Base-by-base conservation (phyloP, 2,888 invertebrate genomes). In the Carcina quercana region DNA sequence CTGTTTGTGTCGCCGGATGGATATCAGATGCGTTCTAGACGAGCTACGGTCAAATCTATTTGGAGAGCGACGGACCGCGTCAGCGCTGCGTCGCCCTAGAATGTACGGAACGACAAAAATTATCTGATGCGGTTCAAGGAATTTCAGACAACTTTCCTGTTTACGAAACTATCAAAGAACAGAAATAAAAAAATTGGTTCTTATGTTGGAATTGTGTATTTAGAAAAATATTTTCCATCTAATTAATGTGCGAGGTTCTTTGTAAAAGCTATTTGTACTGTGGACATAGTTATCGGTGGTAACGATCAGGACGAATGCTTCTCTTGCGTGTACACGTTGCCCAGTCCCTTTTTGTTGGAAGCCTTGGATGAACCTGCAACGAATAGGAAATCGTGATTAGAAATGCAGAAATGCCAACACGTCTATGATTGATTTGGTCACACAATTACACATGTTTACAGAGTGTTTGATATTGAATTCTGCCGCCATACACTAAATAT, bases 241-340 rank as follows among this genome's bases (percentile, higher is more conserved):
- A 49, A n/a, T 53, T 49, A 43, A 55, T 51, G 57, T 65, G 74
- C 74, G 76, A 76, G 74, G 76, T 70, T 60, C 45, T 49, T 43
- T 41, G 12, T 22, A 11, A 38, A 42, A 43, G 43, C 40, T 44
- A 51, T 74, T 73, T 74, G 72, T 79, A 73, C 69, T 71, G 54
- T 56, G 43, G 40, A 39, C 40, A 38, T 42, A 32, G 27, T 17
- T 49, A 30, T 54, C 57, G 53, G 48, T 55, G 53, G 54, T 58
- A 38, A 40, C 45, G 29, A 33, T 59, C 49, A 66, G 19, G 63
- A 53, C n/a, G 62, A 58, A 40, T 76, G 82, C 49, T 79, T 79
- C 42, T 82, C 80, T 58, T 82, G 80, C 27, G 83, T 83, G 62
- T 83, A 83, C 30, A 82, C 83, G 57, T 83, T 82, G 43, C 79